These are phyloP conservation scores for Ahaetulla prasina DNA, from an alignment of 2,113 vertebrate genomes.

Conservation along the genomic window DNA sequence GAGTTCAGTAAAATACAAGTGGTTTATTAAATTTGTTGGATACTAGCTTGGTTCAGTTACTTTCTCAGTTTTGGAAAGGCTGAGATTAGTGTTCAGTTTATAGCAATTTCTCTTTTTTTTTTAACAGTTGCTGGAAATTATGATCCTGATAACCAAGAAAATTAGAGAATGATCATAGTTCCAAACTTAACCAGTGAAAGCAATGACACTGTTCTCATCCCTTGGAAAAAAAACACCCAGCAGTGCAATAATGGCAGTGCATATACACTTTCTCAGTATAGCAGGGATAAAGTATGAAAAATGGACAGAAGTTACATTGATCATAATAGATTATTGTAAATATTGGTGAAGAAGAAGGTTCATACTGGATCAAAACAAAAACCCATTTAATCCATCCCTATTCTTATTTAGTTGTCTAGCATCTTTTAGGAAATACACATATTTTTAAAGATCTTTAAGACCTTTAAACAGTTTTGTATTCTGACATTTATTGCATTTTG, in stretches of 20 bases:
- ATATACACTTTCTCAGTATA: neutral
- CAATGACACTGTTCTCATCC: neutral
- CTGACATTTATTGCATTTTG: neutral
- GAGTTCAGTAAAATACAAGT: neutral
- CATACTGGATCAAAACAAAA: neutral
- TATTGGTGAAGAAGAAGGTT: neutral
- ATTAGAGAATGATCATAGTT: neutral
- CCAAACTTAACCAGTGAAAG: neutral
- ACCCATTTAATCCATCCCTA: neutral
- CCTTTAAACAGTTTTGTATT: neutral
- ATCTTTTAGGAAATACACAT: neutral
- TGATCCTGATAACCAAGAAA: neutral
- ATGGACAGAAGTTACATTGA: neutral
- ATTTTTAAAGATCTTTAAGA: neutral
- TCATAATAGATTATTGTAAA: neutral
- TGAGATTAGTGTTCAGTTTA: neutral
- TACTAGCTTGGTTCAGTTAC: neutral
- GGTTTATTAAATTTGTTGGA: neutral
- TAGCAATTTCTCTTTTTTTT: neutral
- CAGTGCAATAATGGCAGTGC: neutral
- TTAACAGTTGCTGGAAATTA: neutral
- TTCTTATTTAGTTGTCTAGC: neutral
- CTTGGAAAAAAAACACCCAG: neutral
- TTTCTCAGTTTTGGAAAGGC: neutral
- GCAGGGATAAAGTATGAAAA: neutral